These are phyloP conservation scores for Maccullochella peelii DNA, from an alignment of 2,113 vertebrate genomes.

Conservation along the genomic window DNA sequence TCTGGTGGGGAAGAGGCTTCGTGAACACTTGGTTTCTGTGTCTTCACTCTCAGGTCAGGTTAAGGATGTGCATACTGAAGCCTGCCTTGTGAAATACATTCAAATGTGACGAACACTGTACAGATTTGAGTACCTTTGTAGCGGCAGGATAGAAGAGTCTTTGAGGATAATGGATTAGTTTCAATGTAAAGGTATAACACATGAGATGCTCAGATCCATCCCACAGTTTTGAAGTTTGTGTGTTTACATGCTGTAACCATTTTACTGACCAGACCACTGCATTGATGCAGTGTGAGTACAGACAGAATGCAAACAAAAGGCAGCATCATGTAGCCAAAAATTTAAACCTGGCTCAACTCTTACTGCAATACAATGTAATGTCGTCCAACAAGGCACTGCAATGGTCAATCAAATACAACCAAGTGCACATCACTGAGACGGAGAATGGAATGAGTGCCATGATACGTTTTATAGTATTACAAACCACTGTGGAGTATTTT, in stretches of 20 bases:
- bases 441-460: too few relatives aligned
- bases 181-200: neutral
- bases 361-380: neutral
- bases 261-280: neutral
- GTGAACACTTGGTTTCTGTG: neutral
- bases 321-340: neutral
- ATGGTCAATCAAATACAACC: too few relatives aligned
- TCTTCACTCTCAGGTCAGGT: constrained; percentile 15
- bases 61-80: neutral
- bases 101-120: neutral
- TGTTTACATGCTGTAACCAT: neutral
- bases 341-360: neutral
- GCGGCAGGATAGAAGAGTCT: too few relatives aligned
- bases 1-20: neutral
- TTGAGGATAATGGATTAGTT: neutral
- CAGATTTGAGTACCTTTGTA: neutral
- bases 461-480: too few relatives aligned
- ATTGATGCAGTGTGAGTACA: neutral
- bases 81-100: neutral
- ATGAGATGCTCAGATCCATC: neutral
- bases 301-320: neutral
- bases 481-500: neutral
- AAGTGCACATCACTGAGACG: neutral
- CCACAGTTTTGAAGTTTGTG: neutral
- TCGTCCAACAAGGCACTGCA: neutral